Percentiles rank a stretch among this genome's conserved stretches.
These are phyloP conservation scores for Tetranychus piercei DNA, from an alignment of 2,888 invertebrate genomes.

Conservation along the genomic window DNA sequence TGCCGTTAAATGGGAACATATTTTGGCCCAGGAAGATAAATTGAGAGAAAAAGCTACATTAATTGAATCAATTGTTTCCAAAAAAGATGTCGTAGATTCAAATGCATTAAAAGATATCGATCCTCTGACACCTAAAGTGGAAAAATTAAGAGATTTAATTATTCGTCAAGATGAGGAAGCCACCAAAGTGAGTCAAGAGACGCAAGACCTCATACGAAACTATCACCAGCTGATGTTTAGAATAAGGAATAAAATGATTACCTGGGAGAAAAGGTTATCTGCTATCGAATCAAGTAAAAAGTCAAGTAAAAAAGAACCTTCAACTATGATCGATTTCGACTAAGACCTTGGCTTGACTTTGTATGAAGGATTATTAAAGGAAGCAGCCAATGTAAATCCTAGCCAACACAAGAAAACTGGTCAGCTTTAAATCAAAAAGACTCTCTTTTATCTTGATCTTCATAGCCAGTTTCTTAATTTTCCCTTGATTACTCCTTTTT, in stretches of 20 bases:
- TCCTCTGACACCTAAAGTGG: not conserved
- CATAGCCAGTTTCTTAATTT: no score
- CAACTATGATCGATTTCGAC: no score
- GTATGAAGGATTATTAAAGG: no score
- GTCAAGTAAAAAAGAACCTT: not conserved
- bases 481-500: no score
- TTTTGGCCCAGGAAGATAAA: conserved; percentile 7
- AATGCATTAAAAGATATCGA: not conserved
- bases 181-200: not conserved
- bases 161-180: not conserved
- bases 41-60: not conserved
- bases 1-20: not conserved
- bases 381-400: no score
- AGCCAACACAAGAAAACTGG: no score
- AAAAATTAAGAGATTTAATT: not conserved
- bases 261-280: not conserved
- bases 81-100: not conserved
- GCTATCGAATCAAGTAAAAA: not conserved
- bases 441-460: no score
- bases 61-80: not conserved
- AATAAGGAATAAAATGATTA: not conserved
- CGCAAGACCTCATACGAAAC: not conserved
- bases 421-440: no score
- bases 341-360: no score
- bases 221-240: not conserved